Evolutionary conservation across 2,888 invertebrate genomes (phyloP), one percentile per base, ranked within the genome.

Genomic region (Xanthorhoe designata): DNA sequence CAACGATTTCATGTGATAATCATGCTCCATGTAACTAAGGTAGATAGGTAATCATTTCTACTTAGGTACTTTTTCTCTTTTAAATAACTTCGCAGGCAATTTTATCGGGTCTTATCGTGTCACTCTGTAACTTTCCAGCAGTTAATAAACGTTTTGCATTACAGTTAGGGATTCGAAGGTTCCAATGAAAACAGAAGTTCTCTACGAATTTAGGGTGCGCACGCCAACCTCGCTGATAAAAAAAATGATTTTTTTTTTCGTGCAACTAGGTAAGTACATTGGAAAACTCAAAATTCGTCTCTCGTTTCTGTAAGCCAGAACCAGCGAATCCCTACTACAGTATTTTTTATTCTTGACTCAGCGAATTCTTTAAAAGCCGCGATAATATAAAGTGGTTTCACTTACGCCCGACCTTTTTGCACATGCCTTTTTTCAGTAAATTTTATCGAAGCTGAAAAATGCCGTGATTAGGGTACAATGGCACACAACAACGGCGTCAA

Each of bases 141-240:
- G 84, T 85, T 88, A 87, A 87, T 88, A 88, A 87, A 86, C 80
- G 72, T 74, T 4, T 77, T 74, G 75, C 84, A 87, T 87, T 82
- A 84, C 81, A 42, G 42, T 42, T n/a, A 13, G 32, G 32, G 32
- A 32, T 32, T 32, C 32, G 32, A 7, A 2, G 4, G 32, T 32
- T 32, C 32, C 32, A 32, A 5, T 6, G 24, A 24, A 24, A 32
- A 32, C 32, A 7, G 6, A 32, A 32, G 32, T 32, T 5, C 0
- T 32, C 32, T 32, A 32, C 32, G 32, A 32, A 32, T 7, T 32
- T 32, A 6, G 32, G 32, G 7, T 1, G 6, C 32, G 32, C 32
- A 32, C 32, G 32, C 32, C 32, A 32, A 32, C 24, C 24, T 24
- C 24, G 24, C 24, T 24, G 8, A 32, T 32, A 5, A 32, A 32